Base-by-base conservation (phyloP, 1,140 invertebrate species). In the Bombus pascuorum region DNA sequence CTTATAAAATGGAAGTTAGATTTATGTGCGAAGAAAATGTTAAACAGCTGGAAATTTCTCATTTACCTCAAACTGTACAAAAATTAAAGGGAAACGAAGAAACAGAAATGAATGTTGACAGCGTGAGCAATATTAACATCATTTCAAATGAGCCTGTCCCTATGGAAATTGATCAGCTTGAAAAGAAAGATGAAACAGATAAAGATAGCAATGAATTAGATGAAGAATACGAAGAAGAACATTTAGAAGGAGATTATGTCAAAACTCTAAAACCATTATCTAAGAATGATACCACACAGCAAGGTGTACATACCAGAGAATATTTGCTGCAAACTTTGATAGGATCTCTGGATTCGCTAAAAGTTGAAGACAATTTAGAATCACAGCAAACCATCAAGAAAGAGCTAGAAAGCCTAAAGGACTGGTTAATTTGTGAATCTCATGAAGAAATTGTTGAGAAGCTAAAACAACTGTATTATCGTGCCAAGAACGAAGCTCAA, bases 401-500 rank as follows among this genome's bases (percentile, higher is more conserved):
- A 47, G 92, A 94, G 75, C 76, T 94, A 34, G 91, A 94, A 71
- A 90, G 91, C 9, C 68, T 94, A 18, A 92, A 92, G 78, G 89
- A 93, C 39, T 94, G 92, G 94, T 77, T 94, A 44, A 73, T 91
- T 8, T 91, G 79, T 44, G 93, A 93, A 79, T 71, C 92, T 15
- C 90, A 87, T 34, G 92, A 94, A 34, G 73, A 90, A 22, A 83
- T 94, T 39, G 66, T 92, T 6, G 86, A 91, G 72, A 92, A 92
- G 84, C 72, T 94, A 22, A 92, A 92, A 66, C 90, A 92, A 71
- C 71, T 93, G 15, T 94, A 94, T 82, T 92, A 92, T 79, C 90
- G 91, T 81, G 88, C 93, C 37, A 93, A 93, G 87, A 95, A 95
- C 78, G 94, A 96, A 86, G 91, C 92, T 74, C 91, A 93, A 78